Percentiles rank a stretch among this genome's conserved stretches.
Conservation (phyloP, 2,888 invertebrate genomes). For the Megalurothrips usitatus region DNA sequence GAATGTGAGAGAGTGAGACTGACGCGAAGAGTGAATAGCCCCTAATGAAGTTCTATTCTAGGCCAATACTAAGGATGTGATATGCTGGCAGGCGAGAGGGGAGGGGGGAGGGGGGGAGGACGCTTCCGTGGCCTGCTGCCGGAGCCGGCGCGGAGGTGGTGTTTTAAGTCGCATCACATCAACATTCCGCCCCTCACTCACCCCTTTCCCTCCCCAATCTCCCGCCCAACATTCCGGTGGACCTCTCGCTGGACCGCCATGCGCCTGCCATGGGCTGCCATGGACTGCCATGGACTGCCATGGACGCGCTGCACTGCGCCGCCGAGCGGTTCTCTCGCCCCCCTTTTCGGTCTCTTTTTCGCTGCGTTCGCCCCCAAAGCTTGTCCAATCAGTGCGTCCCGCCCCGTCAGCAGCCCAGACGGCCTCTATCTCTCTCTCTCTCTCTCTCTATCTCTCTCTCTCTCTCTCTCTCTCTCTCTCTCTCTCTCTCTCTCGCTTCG, state of each 20-base stretch:
- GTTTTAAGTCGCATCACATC: constrained; percentile 9
- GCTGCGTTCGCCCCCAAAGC: background rate
- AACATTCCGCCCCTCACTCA: background rate
- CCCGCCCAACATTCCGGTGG: no score
- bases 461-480: no score
- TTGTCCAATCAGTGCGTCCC: constrained; percentile 1
- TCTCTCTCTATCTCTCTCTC: background rate
- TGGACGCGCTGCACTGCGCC: no score
- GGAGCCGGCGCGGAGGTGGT: background rate
- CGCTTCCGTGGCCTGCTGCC: background rate
- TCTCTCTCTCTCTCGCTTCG: no score
- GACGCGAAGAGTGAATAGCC: constrained; percentile 15
- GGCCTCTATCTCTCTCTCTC: background rate
- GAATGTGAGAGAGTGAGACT: constrained; percentile 20
- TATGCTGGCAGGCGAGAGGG: background rate
- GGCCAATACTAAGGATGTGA: constrained; percentile 22
- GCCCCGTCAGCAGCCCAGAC: constrained; percentile 1
- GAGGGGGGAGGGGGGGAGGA: background rate
- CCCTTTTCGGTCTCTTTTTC: background rate
- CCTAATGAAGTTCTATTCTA: constrained; percentile 26
- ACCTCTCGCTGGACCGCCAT: no score
- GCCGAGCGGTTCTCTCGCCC: background rate
- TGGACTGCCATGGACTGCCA: no score
- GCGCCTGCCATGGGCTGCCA: no score
- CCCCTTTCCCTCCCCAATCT: no score